phyloP scores from a whole-genome alignment of 2,797 vertebrate species.

The Dicrostonyx torquatus region DNA sequence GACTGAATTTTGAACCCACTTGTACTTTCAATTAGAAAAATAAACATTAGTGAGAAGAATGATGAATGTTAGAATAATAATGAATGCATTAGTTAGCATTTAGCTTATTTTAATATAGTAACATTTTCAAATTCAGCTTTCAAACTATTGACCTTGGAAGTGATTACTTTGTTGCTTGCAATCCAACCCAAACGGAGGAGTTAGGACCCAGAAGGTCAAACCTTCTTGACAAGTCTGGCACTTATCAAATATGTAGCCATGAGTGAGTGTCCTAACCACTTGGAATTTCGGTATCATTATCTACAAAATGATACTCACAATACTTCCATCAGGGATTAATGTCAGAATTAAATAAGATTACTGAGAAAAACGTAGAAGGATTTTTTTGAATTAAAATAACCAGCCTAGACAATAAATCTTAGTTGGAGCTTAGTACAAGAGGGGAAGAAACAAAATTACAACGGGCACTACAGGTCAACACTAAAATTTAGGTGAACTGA shows the following conservation, averaged over 20 bases:
- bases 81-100: background rate
- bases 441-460: background rate
- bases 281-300: background rate
- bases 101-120: background rate
- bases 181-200: background rate
- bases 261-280: background rate
- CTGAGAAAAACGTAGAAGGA: background rate
- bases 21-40: constrained; percentile 33
- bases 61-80: background rate
- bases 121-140: constrained; percentile 26
- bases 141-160: background rate
- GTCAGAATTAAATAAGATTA: constrained; percentile 25
- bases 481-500: constrained; percentile 8
- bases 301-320: background rate
- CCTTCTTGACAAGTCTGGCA: background rate
- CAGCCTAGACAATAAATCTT: constrained; percentile 26
- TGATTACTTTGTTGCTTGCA: background rate
- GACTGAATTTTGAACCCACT: background rate
- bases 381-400: constrained; percentile 51
- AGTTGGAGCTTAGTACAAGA: background rate
- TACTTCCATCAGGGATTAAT: background rate
- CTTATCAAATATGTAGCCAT: background rate
- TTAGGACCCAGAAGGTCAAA: background rate
- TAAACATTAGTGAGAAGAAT: background rate
- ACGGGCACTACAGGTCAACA: background rate